These are phyloP conservation scores for Syrrhaptes paradoxus DNA, from an alignment of 2,113 vertebrate genomes.

Conservation along the genomic window DNA sequence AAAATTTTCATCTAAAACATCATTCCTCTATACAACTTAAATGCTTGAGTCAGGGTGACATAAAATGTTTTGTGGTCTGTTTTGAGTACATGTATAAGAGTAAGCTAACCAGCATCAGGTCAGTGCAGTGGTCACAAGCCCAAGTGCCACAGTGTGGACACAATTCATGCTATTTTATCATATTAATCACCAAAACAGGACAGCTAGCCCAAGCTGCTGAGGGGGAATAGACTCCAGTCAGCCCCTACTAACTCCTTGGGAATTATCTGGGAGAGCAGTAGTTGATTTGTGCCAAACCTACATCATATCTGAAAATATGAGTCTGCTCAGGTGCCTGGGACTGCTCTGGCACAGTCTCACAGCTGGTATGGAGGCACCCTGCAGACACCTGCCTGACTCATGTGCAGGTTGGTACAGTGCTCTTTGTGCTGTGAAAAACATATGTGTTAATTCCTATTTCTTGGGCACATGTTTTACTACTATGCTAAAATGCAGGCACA, in stretches of 20 bases:
- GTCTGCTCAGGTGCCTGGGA: not conserved
- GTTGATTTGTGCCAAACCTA: not conserved
- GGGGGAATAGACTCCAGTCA: not conserved
- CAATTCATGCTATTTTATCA: not conserved
- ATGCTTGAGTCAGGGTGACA: not conserved
- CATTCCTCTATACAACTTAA: not conserved
- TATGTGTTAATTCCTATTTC: not conserved
- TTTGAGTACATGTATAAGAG: not conserved
- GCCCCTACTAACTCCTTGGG: not conserved
- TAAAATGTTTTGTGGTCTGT: not conserved
- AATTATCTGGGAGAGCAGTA: not conserved
- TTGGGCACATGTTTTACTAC: not conserved
- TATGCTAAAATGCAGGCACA: not conserved
- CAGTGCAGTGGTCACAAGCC: accelerated
- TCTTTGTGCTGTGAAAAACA: not conserved
- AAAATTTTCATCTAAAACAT: not conserved
- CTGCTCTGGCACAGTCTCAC: not conserved
- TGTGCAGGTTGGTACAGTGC: not conserved
- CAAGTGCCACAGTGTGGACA: not conserved
- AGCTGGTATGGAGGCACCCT: not conserved
- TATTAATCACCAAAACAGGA: not conserved
- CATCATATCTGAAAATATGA: not conserved
- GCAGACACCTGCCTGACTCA: not conserved
- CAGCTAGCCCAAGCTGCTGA: not conserved
- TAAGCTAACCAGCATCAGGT: not conserved